Conservation (phyloP, 2,113 vertebrate genomes). For the Piliocolobus tephrosceles region DNA sequence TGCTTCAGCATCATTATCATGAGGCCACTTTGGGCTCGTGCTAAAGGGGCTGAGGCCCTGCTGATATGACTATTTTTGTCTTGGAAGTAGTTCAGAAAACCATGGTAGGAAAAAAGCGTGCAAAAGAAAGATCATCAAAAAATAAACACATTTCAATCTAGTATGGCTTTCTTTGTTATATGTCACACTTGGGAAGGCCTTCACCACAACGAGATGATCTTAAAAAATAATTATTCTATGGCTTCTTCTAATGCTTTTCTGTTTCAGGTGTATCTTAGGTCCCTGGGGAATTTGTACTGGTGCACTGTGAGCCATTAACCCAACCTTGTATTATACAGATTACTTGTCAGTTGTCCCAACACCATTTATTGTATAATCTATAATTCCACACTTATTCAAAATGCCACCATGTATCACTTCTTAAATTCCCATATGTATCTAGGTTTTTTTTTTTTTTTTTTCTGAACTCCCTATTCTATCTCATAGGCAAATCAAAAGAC, state of each 20-base stretch:
- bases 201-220: neutral
- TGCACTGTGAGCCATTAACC: neutral
- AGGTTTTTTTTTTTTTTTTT: neutral
- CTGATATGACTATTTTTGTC: neutral
- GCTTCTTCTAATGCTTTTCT: neutral
- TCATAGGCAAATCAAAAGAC: neutral
- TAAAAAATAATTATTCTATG: neutral
- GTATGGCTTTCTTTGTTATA: neutral
- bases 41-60: neutral
- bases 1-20: neutral
- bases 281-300: neutral
- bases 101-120: neutral
- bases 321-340: neutral
- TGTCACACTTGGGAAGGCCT: neutral
- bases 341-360: neutral
- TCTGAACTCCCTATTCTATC: neutral
- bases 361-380: neutral
- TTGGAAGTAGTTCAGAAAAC: constrained; percentile 43
- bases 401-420: neutral
- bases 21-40: neutral
- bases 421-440: neutral
- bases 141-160: neutral
- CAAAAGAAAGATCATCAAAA: neutral
- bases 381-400: neutral
- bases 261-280: neutral